phyloP scores from a whole-genome alignment of 2,888 invertebrate species.

The Rhaphigaster nebulosa region DNA sequence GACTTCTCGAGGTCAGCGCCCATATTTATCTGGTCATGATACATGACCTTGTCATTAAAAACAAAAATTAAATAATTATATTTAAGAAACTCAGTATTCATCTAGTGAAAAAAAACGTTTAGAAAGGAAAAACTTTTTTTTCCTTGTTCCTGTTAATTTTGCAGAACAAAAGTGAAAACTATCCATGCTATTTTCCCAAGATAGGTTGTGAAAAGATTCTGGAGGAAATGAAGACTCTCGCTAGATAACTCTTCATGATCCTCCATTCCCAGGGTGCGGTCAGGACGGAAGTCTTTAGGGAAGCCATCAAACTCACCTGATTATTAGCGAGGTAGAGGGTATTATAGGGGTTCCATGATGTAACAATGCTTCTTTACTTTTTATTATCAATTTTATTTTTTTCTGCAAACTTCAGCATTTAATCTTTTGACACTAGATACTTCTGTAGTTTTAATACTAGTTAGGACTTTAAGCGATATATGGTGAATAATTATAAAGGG shows the following conservation, averaged over 20 bases:
- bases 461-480: no score
- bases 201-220: not conserved
- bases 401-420: not conserved
- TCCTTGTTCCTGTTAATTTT: not conserved
- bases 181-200: slow-evolving; percentile 26
- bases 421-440: not conserved
- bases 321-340: not conserved
- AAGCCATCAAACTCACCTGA: not conserved
- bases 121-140: not conserved
- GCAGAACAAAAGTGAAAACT: slow-evolving; percentile 18
- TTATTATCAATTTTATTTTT: not conserved
- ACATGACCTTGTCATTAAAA: not conserved
- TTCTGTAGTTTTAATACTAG: not conserved
- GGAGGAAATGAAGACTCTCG: not conserved
- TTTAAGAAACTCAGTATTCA: not conserved
- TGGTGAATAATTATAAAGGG: no score
- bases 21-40: not conserved
- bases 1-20: no score
- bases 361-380: not conserved
- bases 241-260: not conserved
- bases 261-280: slow-evolving; percentile 28
- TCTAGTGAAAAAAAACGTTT: not conserved
- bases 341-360: not conserved
- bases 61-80: not conserved
- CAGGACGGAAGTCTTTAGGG: not conserved